Evolutionary conservation across 2,797 vertebrate species (phyloP).

Genomic region (Etheostoma perlongum): DNA sequence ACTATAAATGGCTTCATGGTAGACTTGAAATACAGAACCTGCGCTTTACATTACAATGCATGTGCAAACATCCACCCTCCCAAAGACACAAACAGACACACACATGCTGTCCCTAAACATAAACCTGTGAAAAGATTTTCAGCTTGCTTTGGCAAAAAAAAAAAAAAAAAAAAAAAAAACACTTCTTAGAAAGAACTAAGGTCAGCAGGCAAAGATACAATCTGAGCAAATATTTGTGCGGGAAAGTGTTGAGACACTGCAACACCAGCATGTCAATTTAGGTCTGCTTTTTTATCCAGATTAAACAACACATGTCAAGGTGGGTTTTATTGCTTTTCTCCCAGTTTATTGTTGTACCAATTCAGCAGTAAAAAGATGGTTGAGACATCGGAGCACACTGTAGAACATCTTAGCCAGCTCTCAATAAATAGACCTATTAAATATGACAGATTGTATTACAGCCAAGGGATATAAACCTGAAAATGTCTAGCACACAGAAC

Average conservation of each 20-base stretch:
- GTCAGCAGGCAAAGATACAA: slow-evolving; percentile 34
- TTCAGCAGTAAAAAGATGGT: slow-evolving; percentile 89
- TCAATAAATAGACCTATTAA: slow-evolving; percentile 86
- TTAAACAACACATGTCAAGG: slow-evolving; percentile 42
- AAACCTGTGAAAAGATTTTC: slow-evolving; percentile 21
- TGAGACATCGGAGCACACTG: slow-evolving; percentile 78
- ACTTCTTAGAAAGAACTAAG: slow-evolving; percentile 17
- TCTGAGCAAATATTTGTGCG: slow-evolving; percentile 32
- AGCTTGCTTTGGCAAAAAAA: slow-evolving; percentile 17
- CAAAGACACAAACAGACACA: neutral
- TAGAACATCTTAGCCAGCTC: slow-evolving; percentile 62
- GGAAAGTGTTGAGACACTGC: slow-evolving; percentile 19
- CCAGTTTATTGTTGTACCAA: slow-evolving; percentile 87
- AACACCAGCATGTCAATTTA: slow-evolving; percentile 10
- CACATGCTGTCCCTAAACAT: neutral
- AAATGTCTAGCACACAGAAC: slow-evolving; percentile 63
- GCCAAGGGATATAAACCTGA: slow-evolving; percentile 80
- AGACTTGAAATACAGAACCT: neutral
- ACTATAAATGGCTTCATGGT: neutral
- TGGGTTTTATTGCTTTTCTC: slow-evolving; percentile 65
- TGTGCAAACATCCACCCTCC: slow-evolving; percentile 1
- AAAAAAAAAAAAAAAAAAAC: neutral
- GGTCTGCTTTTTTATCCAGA: slow-evolving; percentile 31
- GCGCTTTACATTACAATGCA: slow-evolving; percentile 11
- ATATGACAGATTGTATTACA: slow-evolving; percentile 89